Evolutionary conservation across 1,140 invertebrate species (phyloP), one percentile per base, ranked within the genome.

Genomic region (Leguminivora glycinivorella): DNA sequence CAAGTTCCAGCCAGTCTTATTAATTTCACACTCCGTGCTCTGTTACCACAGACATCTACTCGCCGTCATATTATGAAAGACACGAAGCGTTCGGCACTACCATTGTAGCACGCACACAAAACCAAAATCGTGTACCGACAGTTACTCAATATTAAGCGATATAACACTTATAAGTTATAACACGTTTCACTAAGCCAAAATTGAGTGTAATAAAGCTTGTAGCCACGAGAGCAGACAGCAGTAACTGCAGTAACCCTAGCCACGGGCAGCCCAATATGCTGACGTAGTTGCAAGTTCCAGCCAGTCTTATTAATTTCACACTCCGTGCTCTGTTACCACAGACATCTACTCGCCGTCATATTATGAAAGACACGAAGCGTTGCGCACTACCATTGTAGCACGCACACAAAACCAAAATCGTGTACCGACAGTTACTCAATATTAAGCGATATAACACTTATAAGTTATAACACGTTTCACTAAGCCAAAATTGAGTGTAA

Each of bases 221-320:
- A 52, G 9, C 47, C 47, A 52, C 6, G n/a, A 43, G 14, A 38
- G 2, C 34, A 38, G 43, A 52, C n/a, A n/a, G n/a, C n/a, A n/a
- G n/a, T n/a, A n/a, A n/a, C 47, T 52, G 47, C 47, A 52, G 56
- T 29, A 58, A 29, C 29, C 56, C 12, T 7, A 1, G 26, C 58
- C 58, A n/a, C 58, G 56, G 56, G 12, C 56, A 29, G 25, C 56
- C 14, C 24, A 63, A 63, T 63, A 63, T 63, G 58, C 58, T 63
- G 58, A 63, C 58, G 31, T 63, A 63, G 58, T 63, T 63, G n/a
- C 25, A 29, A 58, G 56, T 58, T 58, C n/a, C n/a, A n/a, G 56
- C 0, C 26, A 31, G 26, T 63, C 58, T 63, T 63, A 63, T 63
- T 63, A 63, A 63, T 63, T 63, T 63, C 58, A 63, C 58, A 63